Conservation (phyloP, 2,888 invertebrate genomes). For the Carterocephalus palaemon region DNA sequence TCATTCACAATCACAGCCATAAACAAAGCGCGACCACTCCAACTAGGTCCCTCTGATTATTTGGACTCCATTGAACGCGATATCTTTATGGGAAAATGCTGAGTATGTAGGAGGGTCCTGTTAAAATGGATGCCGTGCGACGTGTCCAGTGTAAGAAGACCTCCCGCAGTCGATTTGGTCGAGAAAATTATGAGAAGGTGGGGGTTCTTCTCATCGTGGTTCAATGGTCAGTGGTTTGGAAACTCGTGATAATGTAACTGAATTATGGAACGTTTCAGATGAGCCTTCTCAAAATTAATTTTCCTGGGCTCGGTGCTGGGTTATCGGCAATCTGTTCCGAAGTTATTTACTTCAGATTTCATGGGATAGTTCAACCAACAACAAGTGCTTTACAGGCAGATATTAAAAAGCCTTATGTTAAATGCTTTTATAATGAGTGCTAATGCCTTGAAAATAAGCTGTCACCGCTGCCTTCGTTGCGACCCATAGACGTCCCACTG, state of each 20-base stretch:
- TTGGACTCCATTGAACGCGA: slow-evolving; percentile 23
- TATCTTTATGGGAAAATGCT: slow-evolving; percentile 29
- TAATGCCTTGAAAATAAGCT: too few relatives aligned
- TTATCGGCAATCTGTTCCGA: slow-evolving; percentile 15
- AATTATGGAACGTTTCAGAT: slow-evolving; percentile 51
- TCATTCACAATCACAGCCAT: slow-evolving; percentile 46
- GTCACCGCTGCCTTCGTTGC: too few relatives aligned
- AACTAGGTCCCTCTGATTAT: slow-evolving; percentile 34
- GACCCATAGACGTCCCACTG: too few relatives aligned
- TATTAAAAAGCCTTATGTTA: too few relatives aligned
- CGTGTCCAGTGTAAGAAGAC: slow-evolving; percentile 2
- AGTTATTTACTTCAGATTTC: slow-evolving; percentile 13
- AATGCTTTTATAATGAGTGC: too few relatives aligned
- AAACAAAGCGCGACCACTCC: slow-evolving; percentile 36
- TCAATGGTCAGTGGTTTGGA: slow-evolving; percentile 55
- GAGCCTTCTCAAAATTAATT: slow-evolving; percentile 36
- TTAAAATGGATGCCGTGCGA: slow-evolving; percentile 37
- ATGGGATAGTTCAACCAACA: too few relatives aligned
- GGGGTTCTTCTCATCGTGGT: slow-evolving; percentile 44
- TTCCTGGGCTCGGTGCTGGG: slow-evolving; percentile 1
- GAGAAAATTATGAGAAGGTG: slow-evolving; percentile 8
- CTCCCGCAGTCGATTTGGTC: slow-evolving; percentile 33
- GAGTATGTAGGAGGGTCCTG: slow-evolving; percentile 37
- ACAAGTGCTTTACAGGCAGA: too few relatives aligned
- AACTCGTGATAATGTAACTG: slow-evolving; percentile 62